A percentile compares a stretch with the other conserved stretches of the same genome.
These are phyloP conservation scores for Homalodisca vitripennis DNA, from an alignment of 1,140 invertebrate species.

Conservation along the genomic window DNA sequence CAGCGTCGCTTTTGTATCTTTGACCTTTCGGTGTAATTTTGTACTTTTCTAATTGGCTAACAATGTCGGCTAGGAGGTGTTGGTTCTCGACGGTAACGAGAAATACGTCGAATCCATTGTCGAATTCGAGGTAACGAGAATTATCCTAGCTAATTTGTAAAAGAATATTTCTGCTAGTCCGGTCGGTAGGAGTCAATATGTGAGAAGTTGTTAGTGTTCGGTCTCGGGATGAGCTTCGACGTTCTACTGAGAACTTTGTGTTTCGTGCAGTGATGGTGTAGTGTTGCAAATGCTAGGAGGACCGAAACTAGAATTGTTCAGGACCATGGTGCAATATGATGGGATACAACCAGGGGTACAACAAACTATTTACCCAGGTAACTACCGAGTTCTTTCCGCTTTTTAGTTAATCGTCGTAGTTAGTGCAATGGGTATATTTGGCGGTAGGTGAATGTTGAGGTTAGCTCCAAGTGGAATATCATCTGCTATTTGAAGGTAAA, in stretches of 20 bases:
- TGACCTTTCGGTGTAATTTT: background rate
- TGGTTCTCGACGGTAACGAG: background rate
- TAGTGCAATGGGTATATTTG: no score
- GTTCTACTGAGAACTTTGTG: background rate
- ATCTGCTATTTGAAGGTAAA: background rate
- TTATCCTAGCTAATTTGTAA: background rate
- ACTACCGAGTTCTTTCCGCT: conserved; percentile 22
- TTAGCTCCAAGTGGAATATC: background rate
- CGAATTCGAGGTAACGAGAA: background rate
- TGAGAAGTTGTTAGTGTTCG: background rate
- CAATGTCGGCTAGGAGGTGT: background rate
- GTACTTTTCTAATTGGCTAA: background rate
- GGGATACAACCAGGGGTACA: conserved; percentile 82
- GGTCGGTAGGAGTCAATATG: no score
- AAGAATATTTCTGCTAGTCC: no score
- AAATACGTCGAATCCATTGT: no score
- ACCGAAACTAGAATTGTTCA: background rate
- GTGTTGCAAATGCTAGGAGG: conserved; percentile 29
- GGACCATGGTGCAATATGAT: conserved; percentile 55
- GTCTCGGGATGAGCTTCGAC: background rate
- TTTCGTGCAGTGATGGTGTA: background rate
- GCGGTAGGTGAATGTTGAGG: background rate
- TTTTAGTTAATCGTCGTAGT: background rate
- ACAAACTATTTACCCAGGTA: conserved; percentile 88
- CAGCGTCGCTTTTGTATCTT: conserved; percentile 3